Evolutionary conservation across 2,113 vertebrate genomes (phyloP).

Genomic region (Tretioscincus oriximinensis): DNA sequence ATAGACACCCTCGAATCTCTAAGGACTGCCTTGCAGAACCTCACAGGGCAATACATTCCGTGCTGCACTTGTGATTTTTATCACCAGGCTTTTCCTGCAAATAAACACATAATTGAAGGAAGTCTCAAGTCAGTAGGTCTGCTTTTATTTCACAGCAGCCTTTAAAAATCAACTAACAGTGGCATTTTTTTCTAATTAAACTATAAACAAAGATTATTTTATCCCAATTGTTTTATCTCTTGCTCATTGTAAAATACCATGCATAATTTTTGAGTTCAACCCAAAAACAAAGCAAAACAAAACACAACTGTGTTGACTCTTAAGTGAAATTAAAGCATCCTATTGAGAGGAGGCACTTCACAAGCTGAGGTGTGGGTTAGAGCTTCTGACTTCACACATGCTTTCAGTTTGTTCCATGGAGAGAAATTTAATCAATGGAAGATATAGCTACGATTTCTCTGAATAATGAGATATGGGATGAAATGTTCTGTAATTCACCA

Average conservation of each 20-base stretch:
- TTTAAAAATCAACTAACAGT: accelerated
- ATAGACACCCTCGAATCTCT: background rate
- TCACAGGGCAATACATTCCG: accelerated
- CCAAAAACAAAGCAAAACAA: no score
- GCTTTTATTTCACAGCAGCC: background rate
- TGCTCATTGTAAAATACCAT: background rate
- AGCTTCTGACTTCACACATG: background rate
- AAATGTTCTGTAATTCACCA: background rate
- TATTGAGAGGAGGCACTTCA: background rate
- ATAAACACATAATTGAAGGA: constrained; percentile 7
- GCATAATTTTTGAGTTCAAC: background rate
- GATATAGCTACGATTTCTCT: background rate
- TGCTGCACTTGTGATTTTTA: background rate
- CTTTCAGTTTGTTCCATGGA: background rate
- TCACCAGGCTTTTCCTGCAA: background rate
- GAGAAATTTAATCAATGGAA: background rate
- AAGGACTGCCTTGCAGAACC: accelerated
- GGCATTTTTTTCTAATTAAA: background rate
- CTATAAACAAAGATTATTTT: background rate
- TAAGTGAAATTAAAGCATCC: background rate
- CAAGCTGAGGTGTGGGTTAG: background rate
- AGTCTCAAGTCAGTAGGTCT: background rate
- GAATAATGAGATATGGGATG: background rate
- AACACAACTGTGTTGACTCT: background rate
- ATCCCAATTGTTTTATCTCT: background rate